A percentile compares a stretch with the other conserved stretches of the same genome.
phyloP scores from a whole-genome alignment of 2,797 vertebrate genomes.

The Alca torda region DNA sequence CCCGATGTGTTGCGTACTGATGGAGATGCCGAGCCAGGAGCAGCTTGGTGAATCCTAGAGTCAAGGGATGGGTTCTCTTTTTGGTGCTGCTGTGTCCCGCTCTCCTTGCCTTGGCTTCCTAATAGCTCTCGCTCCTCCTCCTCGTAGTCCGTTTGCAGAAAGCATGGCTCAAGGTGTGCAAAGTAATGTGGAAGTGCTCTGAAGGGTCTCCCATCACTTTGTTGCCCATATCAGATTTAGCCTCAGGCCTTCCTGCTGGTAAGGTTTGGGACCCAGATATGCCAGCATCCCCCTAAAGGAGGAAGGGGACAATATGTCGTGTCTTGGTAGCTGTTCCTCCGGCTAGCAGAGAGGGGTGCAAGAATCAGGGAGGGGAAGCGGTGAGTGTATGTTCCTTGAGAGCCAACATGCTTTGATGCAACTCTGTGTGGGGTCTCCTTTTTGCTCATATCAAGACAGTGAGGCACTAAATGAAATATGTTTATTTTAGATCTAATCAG shows the following conservation, averaged over 20 bases:
- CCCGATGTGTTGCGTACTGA: rapidly evolving
- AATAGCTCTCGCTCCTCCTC: neutral
- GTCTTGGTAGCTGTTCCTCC: neutral
- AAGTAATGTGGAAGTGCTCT: neutral
- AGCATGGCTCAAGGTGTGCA: neutral
- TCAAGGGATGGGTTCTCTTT: neutral
- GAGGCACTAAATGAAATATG: neutral
- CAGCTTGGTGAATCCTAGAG: neutral
- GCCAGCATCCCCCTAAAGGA: neutral
- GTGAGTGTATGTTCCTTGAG: neutral
- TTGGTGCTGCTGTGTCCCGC: neutral
- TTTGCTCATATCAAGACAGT: neutral
- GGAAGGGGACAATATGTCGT: rapidly evolving
- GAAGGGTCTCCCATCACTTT: neutral
- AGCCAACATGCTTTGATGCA: neutral
- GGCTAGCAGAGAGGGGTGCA: neutral
- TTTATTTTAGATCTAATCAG: constrained; percentile 23
- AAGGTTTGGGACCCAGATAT: neutral
- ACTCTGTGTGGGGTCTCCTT: neutral
- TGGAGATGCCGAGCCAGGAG: neutral
- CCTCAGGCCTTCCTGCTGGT: neutral
- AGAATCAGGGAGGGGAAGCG: neutral
- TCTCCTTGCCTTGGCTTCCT: neutral
- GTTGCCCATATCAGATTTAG: neutral
- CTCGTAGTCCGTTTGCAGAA: neutral